phyloP scores from a whole-genome alignment of 2,888 invertebrate species.

The Pegoplata infirma region DNA sequence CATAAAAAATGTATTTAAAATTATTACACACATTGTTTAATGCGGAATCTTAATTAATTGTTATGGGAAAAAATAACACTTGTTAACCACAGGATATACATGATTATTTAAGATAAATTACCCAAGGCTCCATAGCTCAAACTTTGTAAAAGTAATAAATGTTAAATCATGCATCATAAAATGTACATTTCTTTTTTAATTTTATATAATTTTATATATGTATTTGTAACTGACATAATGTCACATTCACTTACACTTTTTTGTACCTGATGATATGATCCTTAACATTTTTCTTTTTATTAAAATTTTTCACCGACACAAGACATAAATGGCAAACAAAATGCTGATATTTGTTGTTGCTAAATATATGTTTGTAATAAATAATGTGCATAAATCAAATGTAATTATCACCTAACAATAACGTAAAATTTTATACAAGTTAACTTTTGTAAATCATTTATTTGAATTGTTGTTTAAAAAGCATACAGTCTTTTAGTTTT shows the following conservation, averaged over 20 bases:
- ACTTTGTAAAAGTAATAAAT: slow-evolving; percentile 13
- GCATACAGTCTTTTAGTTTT: slow-evolving; percentile 21
- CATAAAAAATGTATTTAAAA: neutral
- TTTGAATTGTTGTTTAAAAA: slow-evolving; percentile 18
- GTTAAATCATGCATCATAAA: slow-evolving; percentile 45
- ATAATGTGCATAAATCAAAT: slow-evolving; percentile 58
- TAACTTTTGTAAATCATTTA: slow-evolving; percentile 27
- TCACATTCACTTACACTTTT: slow-evolving; percentile 57
- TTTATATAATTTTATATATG: too few species aligned
- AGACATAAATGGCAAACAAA: slow-evolving; percentile 25
- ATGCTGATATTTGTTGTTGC: slow-evolving; percentile 14
- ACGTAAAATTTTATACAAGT: slow-evolving; percentile 28
- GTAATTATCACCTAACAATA: slow-evolving; percentile 53
- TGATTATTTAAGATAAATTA: slow-evolving; percentile 49
- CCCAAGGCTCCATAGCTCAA: neutral
- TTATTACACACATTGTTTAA: slow-evolving; percentile 37
- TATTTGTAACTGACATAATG: slow-evolving; percentile 41
- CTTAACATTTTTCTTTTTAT: slow-evolving; percentile 43
- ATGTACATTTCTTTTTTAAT: slow-evolving; percentile 2
- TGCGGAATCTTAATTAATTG: slow-evolving; percentile 49
- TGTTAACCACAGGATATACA: slow-evolving; percentile 53
- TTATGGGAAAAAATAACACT: slow-evolving; percentile 57
- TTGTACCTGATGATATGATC: slow-evolving; percentile 30
- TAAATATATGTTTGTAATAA: slow-evolving; percentile 42
- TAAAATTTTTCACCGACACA: slow-evolving; percentile 3